Base-by-base conservation (phyloP, 2,888 invertebrate species). In the Acleris literana region DNA sequence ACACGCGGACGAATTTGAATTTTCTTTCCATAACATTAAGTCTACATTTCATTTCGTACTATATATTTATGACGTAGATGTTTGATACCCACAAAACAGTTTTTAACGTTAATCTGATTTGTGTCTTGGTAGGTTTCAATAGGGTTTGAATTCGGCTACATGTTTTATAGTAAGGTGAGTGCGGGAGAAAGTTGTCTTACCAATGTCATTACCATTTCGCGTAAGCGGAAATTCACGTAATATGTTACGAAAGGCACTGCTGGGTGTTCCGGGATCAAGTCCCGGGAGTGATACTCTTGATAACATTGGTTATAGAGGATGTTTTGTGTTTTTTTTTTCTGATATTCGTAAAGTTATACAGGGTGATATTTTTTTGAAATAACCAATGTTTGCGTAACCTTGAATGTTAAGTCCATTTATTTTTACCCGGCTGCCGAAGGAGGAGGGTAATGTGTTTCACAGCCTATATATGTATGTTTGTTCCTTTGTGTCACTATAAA, bases 141-240 rank as follows among this genome's bases (percentile, higher is more conserved):
- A 61, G 51, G 20, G 55, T 39, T 56, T 13, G n/a, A 33, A 44
- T 56, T 53, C 1, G 46, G 3, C 9, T 9, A 5, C 3, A 17
- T 44, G 33, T 5, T 16, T 20, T 29, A 46, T 17, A 33, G 48
- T 44, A 55, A 63, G 44, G 65, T 61, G 60, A 49, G 61, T 56
- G 56, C 56, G 55, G 52, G 65, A 57, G 65, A 66, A 66, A 66
- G 65, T 61, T 57, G 65, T 51, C 52, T 44, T 52, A 29, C 55
- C 64, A 66, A 66, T 66, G 65, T 66, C 65, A 66, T 66, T 66
- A 66, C 65, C 65, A 66, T 66, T 60, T 60, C 44, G 49, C 65
- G 55, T 57, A 56, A 61, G 52, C 65, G 65, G 61, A 65, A 61
- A 58, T 59, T 29, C 46, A 48, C 65, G 65, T 61, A 66, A 66